Evolutionary conservation across 2,888 invertebrate species (phyloP), one percentile per base, ranked within the genome.

Genomic region (Tortricodes alternella): DNA sequence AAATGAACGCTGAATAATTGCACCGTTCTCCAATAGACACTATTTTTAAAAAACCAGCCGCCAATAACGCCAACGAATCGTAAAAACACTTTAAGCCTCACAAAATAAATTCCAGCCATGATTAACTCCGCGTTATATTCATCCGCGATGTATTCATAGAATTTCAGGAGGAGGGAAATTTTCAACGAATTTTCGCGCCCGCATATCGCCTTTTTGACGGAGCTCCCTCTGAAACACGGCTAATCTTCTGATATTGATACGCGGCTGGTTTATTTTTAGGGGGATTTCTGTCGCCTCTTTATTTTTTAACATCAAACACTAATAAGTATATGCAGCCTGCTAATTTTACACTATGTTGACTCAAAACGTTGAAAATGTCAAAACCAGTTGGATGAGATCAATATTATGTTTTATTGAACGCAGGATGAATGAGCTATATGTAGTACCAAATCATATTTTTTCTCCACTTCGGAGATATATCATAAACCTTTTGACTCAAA

Each of bases 191-290:
- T 46, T 43, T 58, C 48, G 32, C 46, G 18, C 19, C 32, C 23
- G 39, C 50, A 59, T 61, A 57, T 50, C 55, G 32, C 41, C 41
- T 56, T 46, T 61, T 57, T 53, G 57, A 53, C 44, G 53, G 38
- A 53, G 43, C 51, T 43, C 35, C 24, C 44, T 44, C 37, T 32
- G 41, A 37, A 56, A 58, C 60, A 60, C 46, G 29, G 58, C 60
- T 60, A 60, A 60, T 60, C 60, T 58, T 46, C 46, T 46, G 58
- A 58, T 60, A 51, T 60, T 58, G 53, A 60, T 60, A 58, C 46
- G 46, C n/a, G 9, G 35, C 19, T 38, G 23, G 32, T 53, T 21
- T 39, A 38, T 46, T 41, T 41, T 55, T 11, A 38, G 19, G 32
- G 27, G 19, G 13, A 49, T 13, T 35, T 52, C 16, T 6, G 19